Evolutionary conservation across 1,140 invertebrate species (phyloP).

Genomic region (Orius insidiosus): DNA sequence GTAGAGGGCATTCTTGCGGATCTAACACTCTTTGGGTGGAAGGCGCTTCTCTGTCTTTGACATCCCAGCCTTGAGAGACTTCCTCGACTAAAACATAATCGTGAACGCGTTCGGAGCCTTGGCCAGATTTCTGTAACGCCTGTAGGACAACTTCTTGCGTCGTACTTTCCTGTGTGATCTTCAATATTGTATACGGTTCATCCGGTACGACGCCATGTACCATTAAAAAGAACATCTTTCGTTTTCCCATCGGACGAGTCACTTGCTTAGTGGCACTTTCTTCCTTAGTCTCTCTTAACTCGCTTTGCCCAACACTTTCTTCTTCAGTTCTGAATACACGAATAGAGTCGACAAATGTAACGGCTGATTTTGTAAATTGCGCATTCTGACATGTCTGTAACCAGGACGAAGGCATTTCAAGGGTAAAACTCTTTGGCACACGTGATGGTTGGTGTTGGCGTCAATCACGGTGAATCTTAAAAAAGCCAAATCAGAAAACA

Average conservation of each 20-base stretch:
- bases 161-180: slow-evolving; percentile 78
- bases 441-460: slow-evolving; percentile 59
- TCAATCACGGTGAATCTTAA: slow-evolving; percentile 76
- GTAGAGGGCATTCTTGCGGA: slow-evolving; percentile 61
- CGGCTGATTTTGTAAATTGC: slow-evolving; percentile 64
- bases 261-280: slow-evolving; percentile 14
- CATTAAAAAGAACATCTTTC: slow-evolving; percentile 80
- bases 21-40: slow-evolving; percentile 65
- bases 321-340: slow-evolving; percentile 63
- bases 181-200: slow-evolving; percentile 78
- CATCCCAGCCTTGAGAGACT: slow-evolving; percentile 61
- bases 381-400: slow-evolving; percentile 73
- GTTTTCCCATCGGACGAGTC: slow-evolving; percentile 28
- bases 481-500: slow-evolving; percentile 78
- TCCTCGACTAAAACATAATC: slow-evolving; percentile 84
- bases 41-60: slow-evolving; percentile 42
- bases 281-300: neutral
- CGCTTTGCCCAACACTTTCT: slow-evolving; percentile 35
- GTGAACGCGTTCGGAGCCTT: slow-evolving; percentile 42
- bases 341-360: slow-evolving; percentile 79
- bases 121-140: slow-evolving; percentile 47
- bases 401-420: slow-evolving; percentile 68
- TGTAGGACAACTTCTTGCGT: slow-evolving; percentile 65
- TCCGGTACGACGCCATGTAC: slow-evolving; percentile 75
- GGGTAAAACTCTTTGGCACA: slow-evolving; percentile 77